Conservation (phyloP, 2,888 invertebrate genomes). For the Sceliomorpha sp. region DNA sequence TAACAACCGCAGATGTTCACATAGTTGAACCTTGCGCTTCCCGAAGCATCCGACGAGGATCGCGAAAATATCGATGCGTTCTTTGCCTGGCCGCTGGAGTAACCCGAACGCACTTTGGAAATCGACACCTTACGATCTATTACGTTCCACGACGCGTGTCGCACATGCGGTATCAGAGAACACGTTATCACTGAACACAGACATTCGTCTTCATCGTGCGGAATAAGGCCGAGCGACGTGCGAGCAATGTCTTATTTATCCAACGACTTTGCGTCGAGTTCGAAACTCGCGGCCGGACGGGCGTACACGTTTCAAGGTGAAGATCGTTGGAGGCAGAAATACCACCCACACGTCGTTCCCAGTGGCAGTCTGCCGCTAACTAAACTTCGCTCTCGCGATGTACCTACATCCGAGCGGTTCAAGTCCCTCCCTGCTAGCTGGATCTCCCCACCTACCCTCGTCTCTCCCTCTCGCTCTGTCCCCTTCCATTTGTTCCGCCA, state of each 20-base stretch:
- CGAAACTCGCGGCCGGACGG: constrained; percentile 22
- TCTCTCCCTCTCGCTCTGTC: constrained; percentile 45
- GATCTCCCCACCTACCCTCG: constrained; percentile 53
- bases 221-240: neutral
- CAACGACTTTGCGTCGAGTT: neutral
- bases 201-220: neutral
- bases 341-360: constrained; percentile 47
- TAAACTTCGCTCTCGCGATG: constrained; percentile 69
- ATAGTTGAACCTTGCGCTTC: constrained; percentile 16
- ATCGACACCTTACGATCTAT: constrained; percentile 1
- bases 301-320: constrained; percentile 34
- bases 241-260: neutral
- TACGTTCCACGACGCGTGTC: constrained; percentile 3
- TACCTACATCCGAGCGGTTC: constrained; percentile 66
- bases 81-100: no score
- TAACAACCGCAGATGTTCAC: constrained; percentile 26
- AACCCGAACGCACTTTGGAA: no score
- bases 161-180: no score
- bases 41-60: constrained; percentile 4
- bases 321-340: constrained; percentile 20
- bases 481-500: constrained; percentile 57
- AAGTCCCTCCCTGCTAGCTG: constrained; percentile 64
- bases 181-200: constrained; percentile 29
- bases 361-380: constrained; percentile 78
- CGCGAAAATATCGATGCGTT: constrained; percentile 4